Base-by-base conservation (phyloP, 2,888 invertebrate genomes). In the Ceramica pisi region DNA sequence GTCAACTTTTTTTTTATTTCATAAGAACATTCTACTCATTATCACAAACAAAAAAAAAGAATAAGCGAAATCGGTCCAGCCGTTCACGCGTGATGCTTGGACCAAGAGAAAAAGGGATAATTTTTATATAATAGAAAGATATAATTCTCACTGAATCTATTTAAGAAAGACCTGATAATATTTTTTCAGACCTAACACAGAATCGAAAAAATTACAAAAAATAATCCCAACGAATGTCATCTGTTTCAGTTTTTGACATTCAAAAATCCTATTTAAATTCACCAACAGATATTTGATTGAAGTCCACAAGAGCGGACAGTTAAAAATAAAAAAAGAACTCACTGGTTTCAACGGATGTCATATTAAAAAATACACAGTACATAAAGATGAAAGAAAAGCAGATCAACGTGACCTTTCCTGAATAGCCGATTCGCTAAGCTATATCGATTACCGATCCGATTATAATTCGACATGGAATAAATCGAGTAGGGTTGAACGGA, bases 401-500 rank as follows among this genome's bases (percentile, higher is more conserved):
- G 67, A 80, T 75, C 68, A 70, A n/a, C 51, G 41, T 73, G 73
- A 82, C 82, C 77, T 67, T 63, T 78, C 31, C 62, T 62, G 41
- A 60, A 67, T 57, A 76, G 26, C 55, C 57, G 56, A 67, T 81
- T 83, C 57, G 64, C 56, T 73, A 71, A 77, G 55, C 71, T 51
- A 60, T 73, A 76, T 85, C 75, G 78, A 76, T 83, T 78, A 75
- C 60, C 21, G 56, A 73, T 63, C 48, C 76, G 82, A 68, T 86
- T 76, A 80, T 74, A 66, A 77, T 71, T 82, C 50, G 51, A 64
- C 64, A 81, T 83, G 70, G 78, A 78, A 75, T 83, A 69, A 81
- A 85, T 81, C 81, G 75, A 73, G 73, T 83, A 76, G 76, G 70
- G 68, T 79, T 62, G 82, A 69, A n/a, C 67, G 69, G 75, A 69